Conservation (phyloP, 2,888 invertebrate genomes). For the Prosopocoilus inquinatus region DNA sequence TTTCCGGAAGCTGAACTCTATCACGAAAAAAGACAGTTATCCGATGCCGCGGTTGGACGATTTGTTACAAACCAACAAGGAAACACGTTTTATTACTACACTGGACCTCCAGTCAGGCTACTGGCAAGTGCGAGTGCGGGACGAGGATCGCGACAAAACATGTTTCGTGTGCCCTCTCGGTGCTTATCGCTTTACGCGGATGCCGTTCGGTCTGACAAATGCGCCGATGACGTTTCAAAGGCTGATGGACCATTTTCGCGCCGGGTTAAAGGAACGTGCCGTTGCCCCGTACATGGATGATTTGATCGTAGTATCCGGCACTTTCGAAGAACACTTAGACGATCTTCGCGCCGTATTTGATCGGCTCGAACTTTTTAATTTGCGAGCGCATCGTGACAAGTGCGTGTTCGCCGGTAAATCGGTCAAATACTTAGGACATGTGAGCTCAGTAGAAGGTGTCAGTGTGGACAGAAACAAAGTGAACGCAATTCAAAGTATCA, state of each 20-base stretch:
- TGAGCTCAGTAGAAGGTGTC: slow-evolving; percentile 14
- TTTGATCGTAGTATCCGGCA: slow-evolving; percentile 28
- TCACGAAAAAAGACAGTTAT: slow-evolving; percentile 35
- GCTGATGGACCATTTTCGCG: slow-evolving; percentile 28
- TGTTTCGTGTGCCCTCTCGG: too few species aligned
- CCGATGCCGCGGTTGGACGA: slow-evolving; percentile 47
- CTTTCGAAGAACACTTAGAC: slow-evolving; percentile 27
- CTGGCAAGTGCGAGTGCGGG: too few species aligned
- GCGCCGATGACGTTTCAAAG: slow-evolving; percentile 32
- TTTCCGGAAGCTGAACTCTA: slow-evolving; percentile 34
- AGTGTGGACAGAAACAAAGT: slow-evolving; percentile 11
- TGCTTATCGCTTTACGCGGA: slow-evolving; percentile 23
- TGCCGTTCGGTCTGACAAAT: slow-evolving; percentile 32
- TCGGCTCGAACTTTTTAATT: slow-evolving; percentile 20
- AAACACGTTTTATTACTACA: slow-evolving; percentile 30
- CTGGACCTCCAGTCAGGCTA: too few species aligned
- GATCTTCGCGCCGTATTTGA: slow-evolving; percentile 26
- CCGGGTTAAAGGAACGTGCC: slow-evolving; percentile 22
- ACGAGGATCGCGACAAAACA: too few species aligned
- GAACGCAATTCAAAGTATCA: slow-evolving; percentile 11
- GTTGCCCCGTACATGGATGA: slow-evolving; percentile 33
- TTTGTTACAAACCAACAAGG: slow-evolving; percentile 38
- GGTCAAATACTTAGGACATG: slow-evolving; percentile 28
- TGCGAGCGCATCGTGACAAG: slow-evolving; percentile 27
- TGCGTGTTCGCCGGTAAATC: slow-evolving; percentile 23